phyloP scores from a whole-genome alignment of 2,888 invertebrate genomes.

The Chydorus sphaericus region DNA sequence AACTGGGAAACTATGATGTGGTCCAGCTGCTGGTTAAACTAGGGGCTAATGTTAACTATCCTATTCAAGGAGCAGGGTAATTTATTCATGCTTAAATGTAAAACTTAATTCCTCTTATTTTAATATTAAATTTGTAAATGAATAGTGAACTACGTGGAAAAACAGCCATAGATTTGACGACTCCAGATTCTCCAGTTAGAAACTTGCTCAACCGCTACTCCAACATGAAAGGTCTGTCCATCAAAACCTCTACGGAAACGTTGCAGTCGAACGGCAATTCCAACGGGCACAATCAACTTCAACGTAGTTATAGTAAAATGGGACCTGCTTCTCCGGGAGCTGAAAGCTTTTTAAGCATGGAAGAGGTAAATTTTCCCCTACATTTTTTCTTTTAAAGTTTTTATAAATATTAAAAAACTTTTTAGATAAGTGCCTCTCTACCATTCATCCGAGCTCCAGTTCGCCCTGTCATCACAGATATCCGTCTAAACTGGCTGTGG shows the following conservation, averaged over 20 bases:
- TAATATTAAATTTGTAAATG: not conserved
- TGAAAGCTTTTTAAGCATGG: slow-evolving; percentile 22
- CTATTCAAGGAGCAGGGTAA: not conserved
- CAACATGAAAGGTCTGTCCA: not conserved
- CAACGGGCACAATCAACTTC: not conserved
- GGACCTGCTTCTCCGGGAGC: slow-evolving; percentile 16
- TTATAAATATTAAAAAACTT: not conserved
- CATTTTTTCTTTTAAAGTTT: not conserved
- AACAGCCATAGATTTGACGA: not conserved
- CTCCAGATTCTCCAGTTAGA: not conserved
- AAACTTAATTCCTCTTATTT: not conserved
- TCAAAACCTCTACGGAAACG: not conserved
- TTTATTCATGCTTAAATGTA: not conserved
- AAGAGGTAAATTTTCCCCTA: slow-evolving; percentile 19
- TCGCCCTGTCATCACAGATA: slow-evolving; percentile 30
- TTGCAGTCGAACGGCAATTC: not conserved
- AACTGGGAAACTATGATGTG: slow-evolving; percentile 40
- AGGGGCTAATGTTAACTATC: slow-evolving; percentile 14
- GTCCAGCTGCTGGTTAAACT: slow-evolving; percentile 36
- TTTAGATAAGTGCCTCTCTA: slow-evolving; percentile 2
- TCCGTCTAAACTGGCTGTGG: slow-evolving; percentile 38
- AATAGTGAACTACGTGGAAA: not conserved
- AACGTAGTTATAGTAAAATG: slow-evolving; percentile 20
- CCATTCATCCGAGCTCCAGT: slow-evolving; percentile 26
- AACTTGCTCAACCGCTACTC: not conserved